Evolutionary conservation across 2,113 vertebrate species (phyloP).

Genomic region (Chunga burmeisteri): DNA sequence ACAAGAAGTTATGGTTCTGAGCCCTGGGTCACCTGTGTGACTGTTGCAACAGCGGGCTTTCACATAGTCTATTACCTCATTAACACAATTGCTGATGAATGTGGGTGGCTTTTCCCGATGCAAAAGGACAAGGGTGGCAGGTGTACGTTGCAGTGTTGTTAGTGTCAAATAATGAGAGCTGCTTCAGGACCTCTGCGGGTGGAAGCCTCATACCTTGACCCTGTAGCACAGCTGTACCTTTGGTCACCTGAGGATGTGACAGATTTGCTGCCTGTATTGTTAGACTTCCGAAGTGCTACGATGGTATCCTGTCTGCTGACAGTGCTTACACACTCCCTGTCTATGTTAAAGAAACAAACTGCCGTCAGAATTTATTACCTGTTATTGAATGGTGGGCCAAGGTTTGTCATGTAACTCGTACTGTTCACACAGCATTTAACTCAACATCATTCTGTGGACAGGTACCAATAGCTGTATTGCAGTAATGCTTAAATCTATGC

Average conservation of each 20-base stretch:
- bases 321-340: neutral
- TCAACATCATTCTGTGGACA: neutral
- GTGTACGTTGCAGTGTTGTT: neutral
- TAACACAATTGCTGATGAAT: neutral
- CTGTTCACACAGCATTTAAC: neutral
- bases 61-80: neutral
- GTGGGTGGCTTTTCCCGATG: neutral
- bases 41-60: neutral
- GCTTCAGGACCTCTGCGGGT: neutral
- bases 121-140: neutral
- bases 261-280: neutral
- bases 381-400: neutral
- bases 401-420: neutral
- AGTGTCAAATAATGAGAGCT: neutral
- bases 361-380: neutral
- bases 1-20: accelerated
- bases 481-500: neutral
- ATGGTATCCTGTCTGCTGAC: neutral
- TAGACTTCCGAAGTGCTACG: neutral
- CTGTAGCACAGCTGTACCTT: neutral
- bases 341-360: neutral
- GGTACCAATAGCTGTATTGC: neutral
- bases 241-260: neutral
- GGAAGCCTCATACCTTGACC: neutral
- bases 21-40: neutral